Base-by-base conservation (phyloP, 2,113 vertebrate genomes). In the Marmota monax region DNA sequence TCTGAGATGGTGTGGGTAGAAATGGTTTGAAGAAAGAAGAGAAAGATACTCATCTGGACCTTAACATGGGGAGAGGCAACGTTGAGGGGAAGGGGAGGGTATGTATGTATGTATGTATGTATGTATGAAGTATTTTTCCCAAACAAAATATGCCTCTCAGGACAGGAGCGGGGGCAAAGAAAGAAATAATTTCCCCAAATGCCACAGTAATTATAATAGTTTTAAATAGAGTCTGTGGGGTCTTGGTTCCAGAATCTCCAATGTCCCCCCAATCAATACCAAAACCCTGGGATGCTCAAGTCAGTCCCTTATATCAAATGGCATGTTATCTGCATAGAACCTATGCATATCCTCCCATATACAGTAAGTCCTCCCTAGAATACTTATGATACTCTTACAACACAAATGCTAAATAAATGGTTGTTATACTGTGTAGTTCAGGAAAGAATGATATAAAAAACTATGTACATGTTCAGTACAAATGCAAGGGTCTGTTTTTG, bases 31-130 rank as follows among this genome's bases (percentile, higher is more conserved):
- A 39, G 22, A 51, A 17, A 83, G 11, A 13, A 69, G 8, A 86
- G 53, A 74, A n/a, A 17, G 18, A 13, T 0, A 3, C 65, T 56
- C 34, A 58, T 23, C 58, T 6, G 37, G n/a, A 77, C 70, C 8
- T 77, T 25, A 56, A 23, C 51, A 25, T 4, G 32, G 42, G 5
- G 61, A 77, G 14, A 13, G 45, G 8, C 0, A 42, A 10, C 25
- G n/a, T 9, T 63, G 8, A 11, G 22, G 18, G 42, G 11, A 2
- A 6, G 29, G n/a, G 77, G 32, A 1, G 20, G 16, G 63, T 6
- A 27, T 2, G 3, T 9, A 12, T n/a, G 12, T 58, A 6, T 11
- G 1, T 39, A n/a, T 23, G 5, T 13, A 3, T 1, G 27, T 29
- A 61, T 61, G 45, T 45, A 45, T 45, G 45, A 51, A 51, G 48